A percentile compares a stretch with the other conserved stretches of the same genome.
Evolutionary conservation across 2,113 vertebrate genomes (phyloP).

Genomic region (Ochotona princeps): DNA sequence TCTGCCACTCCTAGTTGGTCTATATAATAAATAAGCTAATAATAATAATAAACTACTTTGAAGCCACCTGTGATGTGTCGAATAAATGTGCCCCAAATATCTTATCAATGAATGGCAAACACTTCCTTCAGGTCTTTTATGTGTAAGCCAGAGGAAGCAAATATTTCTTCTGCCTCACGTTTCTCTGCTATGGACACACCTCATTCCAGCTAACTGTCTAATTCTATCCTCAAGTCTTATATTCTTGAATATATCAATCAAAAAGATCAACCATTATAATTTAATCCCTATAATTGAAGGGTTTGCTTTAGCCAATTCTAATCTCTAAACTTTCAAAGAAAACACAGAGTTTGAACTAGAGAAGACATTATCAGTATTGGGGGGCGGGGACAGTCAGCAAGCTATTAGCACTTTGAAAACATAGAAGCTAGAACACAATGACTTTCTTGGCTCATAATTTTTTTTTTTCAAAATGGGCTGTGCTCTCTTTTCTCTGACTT

Average conservation of each 20-base stretch:
- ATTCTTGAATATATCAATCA: slow-evolving; percentile 10
- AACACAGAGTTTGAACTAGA: slow-evolving; percentile 68
- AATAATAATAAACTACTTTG: background rate
- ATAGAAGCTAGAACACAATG: background rate
- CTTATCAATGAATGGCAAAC: slow-evolving; percentile 16
- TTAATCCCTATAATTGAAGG: slow-evolving; percentile 23
- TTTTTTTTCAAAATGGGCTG: slow-evolving; percentile 25
- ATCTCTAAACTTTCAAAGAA: slow-evolving; percentile 64
- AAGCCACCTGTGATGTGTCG: slow-evolving; percentile 18
- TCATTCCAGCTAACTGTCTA: slow-evolving; percentile 58
- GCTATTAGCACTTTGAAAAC: slow-evolving; percentile 63
- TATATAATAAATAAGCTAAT: too few species aligned
- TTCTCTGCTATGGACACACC: background rate
- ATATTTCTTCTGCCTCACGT: background rate
- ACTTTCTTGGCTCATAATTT: slow-evolving; percentile 45
- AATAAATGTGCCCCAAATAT: background rate
- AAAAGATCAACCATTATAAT: slow-evolving; percentile 50
- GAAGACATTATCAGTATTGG: slow-evolving; percentile 37
- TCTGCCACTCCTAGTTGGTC: too few species aligned
- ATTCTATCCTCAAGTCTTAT: slow-evolving; percentile 42
- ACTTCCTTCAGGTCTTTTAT: slow-evolving; percentile 51
- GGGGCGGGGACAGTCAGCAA: slow-evolving; percentile 22
- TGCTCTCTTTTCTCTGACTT: slow-evolving; percentile 62
- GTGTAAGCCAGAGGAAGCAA: slow-evolving; percentile 39
- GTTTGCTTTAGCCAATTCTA: slow-evolving; percentile 66